phyloP scores from a whole-genome alignment of 2,888 invertebrate species.

The Nomada goodeniana region DNA sequence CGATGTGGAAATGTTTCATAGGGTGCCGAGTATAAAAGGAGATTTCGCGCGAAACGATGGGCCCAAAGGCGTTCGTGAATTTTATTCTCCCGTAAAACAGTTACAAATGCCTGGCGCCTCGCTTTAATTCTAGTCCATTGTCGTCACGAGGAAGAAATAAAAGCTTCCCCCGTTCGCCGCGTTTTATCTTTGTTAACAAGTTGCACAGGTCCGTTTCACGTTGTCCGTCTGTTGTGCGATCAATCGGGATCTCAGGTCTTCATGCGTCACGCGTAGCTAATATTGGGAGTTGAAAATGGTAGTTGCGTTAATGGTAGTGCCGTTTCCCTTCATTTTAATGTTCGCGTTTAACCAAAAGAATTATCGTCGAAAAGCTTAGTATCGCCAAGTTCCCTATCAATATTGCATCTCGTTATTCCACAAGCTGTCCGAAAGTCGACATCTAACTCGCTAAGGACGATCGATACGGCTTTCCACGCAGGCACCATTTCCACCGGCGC shows the following conservation, averaged over 20 bases:
- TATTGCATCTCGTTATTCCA: neutral
- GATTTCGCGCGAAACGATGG: too few relatives aligned
- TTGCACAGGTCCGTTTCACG: constrained; percentile 35
- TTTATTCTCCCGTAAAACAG: constrained; percentile 73
- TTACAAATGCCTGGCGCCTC: constrained; percentile 65
- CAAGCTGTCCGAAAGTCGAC: neutral
- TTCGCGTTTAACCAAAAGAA: too few relatives aligned
- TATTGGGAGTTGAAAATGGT: constrained; percentile 26
- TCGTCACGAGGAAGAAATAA: constrained; percentile 66
- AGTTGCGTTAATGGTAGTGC: constrained; percentile 4
- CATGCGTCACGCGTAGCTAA: neutral
- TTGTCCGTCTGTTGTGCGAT: neutral
- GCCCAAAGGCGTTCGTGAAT: constrained; percentile 57
- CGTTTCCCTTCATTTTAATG: too few relatives aligned
- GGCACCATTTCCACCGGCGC: neutral
- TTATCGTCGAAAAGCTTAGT: too few relatives aligned
- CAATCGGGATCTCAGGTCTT: constrained; percentile 22
- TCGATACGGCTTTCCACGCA: neutral
- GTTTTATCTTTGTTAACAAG: constrained; percentile 70
- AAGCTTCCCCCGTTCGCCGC: constrained; percentile 54
- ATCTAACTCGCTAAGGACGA: neutral
- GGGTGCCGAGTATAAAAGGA: too few relatives aligned
- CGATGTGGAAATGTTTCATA: neutral
- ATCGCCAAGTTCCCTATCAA: too few relatives aligned
- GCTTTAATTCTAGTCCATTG: constrained; percentile 71